Percentiles rank a stretch among this genome's conserved stretches.
These are phyloP conservation scores for Pseudochirops cupreus DNA, from an alignment of 2,797 vertebrate species.

Conservation along the genomic window DNA sequence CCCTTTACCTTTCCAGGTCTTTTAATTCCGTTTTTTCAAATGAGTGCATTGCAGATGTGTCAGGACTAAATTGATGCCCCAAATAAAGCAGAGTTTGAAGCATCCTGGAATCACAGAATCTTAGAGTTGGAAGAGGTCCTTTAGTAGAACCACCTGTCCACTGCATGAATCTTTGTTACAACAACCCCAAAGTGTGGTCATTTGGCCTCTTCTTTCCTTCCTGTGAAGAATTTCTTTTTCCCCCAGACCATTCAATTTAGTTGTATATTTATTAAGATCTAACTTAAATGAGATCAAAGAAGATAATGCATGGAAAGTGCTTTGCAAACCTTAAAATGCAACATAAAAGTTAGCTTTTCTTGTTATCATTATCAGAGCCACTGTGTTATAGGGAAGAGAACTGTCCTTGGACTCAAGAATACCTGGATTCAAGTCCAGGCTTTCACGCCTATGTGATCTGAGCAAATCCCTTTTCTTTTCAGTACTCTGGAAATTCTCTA, in stretches of 20 bases:
- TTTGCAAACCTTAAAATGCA: background rate
- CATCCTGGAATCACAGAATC: background rate
- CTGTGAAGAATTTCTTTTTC: too few species aligned
- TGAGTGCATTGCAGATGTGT: background rate
- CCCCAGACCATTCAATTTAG: background rate
- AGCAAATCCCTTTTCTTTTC: background rate
- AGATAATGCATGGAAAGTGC: background rate
- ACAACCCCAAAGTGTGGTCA: background rate
- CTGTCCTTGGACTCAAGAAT: background rate
- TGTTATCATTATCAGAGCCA: background rate
- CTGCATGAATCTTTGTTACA: background rate
- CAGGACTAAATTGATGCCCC: background rate
- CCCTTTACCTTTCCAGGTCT: background rate
- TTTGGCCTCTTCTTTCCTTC: background rate
- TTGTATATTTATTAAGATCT: background rate
- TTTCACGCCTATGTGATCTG: background rate
- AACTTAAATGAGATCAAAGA: background rate
- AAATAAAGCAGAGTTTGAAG: background rate
- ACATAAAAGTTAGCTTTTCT: background rate
- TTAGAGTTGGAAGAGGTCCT: background rate
- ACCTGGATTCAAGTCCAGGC: background rate
- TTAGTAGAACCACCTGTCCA: background rate
- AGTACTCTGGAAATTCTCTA: background rate
- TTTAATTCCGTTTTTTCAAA: background rate
- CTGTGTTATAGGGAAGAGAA: background rate